phyloP scores from a whole-genome alignment of 1,140 invertebrate genomes.

The Radopholus similis region DNA sequence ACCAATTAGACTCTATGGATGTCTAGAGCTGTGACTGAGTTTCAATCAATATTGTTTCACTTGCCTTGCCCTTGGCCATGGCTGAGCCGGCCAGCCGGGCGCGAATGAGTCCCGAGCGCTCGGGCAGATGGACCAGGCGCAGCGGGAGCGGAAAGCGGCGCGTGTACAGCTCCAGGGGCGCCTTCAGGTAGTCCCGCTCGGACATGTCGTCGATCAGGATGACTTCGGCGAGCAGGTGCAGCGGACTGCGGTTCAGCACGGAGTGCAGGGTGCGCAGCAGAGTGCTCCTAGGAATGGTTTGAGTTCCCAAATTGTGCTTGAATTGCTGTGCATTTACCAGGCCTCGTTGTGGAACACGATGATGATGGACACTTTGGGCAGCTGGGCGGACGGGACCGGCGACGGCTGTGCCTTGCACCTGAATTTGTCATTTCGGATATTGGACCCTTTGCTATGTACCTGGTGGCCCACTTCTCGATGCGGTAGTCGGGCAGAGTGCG shows the following conservation, averaged over 20 bases:
- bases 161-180: constrained; percentile 75
- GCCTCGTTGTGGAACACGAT: constrained; percentile 89
- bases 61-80: constrained; percentile 70
- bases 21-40: too few relatives aligned
- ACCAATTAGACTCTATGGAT: background rate
- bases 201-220: constrained; percentile 87
- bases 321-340: too few relatives aligned
- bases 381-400: constrained; percentile 31
- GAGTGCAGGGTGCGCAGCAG: constrained; percentile 78
- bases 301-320: too few relatives aligned
- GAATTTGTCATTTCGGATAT: background rate
- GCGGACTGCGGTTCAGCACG: constrained; percentile 76
- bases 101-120: constrained; percentile 76
- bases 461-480: constrained; percentile 19
- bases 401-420: constrained; percentile 14
- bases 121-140: constrained; percentile 62
- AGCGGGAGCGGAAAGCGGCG: constrained; percentile 68
- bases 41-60: too few relatives aligned
- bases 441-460: background rate
- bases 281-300: too few relatives aligned
- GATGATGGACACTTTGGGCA: constrained; percentile 74
- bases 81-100: constrained; percentile 78
- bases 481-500: constrained; percentile 41
- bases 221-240: constrained; percentile 74
- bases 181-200: constrained; percentile 71